These are phyloP conservation scores for Coracopsis vasa DNA, from an alignment of 2,113 vertebrate genomes.

Conservation along the genomic window DNA sequence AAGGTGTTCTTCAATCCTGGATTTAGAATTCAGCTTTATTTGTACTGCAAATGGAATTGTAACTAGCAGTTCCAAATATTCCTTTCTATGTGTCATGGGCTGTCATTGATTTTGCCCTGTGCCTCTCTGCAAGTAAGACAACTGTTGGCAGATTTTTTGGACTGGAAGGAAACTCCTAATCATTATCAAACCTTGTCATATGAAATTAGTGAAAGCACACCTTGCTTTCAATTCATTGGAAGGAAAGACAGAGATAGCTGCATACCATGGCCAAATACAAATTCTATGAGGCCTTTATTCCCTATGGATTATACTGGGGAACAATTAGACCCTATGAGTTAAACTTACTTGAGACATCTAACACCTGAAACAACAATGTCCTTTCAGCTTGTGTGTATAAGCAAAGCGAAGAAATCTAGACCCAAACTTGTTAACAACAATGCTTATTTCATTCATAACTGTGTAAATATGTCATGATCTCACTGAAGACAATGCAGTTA, in stretches of 20 bases:
- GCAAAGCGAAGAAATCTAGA: neutral
- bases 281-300: neutral
- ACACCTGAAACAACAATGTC: neutral
- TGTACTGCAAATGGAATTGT: neutral
- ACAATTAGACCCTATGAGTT: neutral
- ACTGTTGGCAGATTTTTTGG: constrained; percentile 55
- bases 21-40: neutral
- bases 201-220: constrained; percentile 8
- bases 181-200: neutral
- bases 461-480: neutral
- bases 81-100: neutral
- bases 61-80: constrained; percentile 10
- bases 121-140: neutral
- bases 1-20: neutral
- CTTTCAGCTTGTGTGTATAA: neutral
- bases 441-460: neutral
- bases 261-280: neutral
- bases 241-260: constrained; percentile 34
- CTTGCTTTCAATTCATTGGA: constrained; percentile 29
- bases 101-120: constrained; percentile 9
- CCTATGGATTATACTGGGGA: neutral
- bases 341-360: neutral
- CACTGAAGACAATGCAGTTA: neutral
- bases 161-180: constrained; percentile 31
- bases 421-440: neutral